Base-by-base conservation (phyloP, 1,140 invertebrate genomes). In the Zaprionus tsacasi region DNA sequence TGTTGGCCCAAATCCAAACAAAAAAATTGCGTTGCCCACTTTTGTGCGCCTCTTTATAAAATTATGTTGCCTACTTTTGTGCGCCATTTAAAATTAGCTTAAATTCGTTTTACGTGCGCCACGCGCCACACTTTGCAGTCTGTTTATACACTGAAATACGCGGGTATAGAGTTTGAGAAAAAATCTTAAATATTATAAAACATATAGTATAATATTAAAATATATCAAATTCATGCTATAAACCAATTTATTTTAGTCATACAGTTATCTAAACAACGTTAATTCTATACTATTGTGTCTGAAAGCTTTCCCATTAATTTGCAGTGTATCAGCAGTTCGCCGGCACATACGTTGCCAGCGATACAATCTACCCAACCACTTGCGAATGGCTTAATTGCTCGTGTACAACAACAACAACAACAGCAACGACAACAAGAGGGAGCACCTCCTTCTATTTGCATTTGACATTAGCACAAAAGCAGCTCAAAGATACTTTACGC, bases 391-490 rank as follows among this genome's bases (percentile, higher is more conserved):
- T 85, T 83, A 83, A 85, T 83, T 83, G 81, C 78, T 80, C 71
- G 69, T 80, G 65, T 68, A 61, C 54, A 55, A 57, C 43, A 55
- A 57, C 54, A 68, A 54, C 15, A 58, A 58, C 48, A 67, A 15
- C 2, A 38, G 36, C 59, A 65, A 30, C 50, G 43, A 6, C 45
- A 36, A 35, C 43, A 56, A 52, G 11, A n/a, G 36, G 38, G 30
- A 55, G 64, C 35, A 40, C 48, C 59, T 56, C 72, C 15, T 40
- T 54, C 72, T 78, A 81, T 83, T 83, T 85, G 81, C 78, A 74
- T 81, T 85, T 75, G 56, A 71, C 74, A 85, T 85, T 74, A 83
- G 78, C 52, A 74, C 61, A 36, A 69, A 81, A 70, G 72, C 73
- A 48, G 70, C 81, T 66, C 64, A 64, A 71, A 83, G 73, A 76